Conservation (phyloP, 1,140 invertebrate species). For the Atta texana region DNA sequence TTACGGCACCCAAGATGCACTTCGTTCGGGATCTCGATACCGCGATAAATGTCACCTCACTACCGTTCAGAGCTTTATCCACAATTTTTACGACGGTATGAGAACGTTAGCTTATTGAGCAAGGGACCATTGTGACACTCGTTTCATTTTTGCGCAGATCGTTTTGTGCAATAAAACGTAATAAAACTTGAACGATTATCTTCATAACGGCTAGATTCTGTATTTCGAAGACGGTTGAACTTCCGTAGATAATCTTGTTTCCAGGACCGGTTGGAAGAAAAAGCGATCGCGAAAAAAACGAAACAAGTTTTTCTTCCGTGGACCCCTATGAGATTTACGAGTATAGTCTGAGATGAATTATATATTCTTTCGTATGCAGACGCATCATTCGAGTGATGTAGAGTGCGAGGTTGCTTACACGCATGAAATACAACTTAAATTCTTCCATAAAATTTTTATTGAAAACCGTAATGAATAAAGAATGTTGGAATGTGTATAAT, state of each 20-base stretch:
- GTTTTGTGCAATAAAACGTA: not conserved
- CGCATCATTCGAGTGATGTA: not conserved
- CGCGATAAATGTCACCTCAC: not conserved
- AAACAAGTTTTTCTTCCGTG: slow-evolving; percentile 63
- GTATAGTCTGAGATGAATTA: slow-evolving; percentile 21
- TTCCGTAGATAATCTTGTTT: slow-evolving; percentile 19
- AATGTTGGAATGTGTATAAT: not conserved
- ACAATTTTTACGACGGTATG: slow-evolving; percentile 21
- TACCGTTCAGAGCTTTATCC: slow-evolving; percentile 15
- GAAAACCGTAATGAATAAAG: not conserved
- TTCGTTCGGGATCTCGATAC: slow-evolving; percentile 45
- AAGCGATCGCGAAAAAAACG: slow-evolving; percentile 1
- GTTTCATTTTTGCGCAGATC: not conserved
- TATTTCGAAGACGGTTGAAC: slow-evolving; percentile 53
- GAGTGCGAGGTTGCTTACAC: not conserved
- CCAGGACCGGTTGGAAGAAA: slow-evolving; percentile 2
- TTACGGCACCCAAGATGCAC: slow-evolving; percentile 65
- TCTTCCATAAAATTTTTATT: not conserved
- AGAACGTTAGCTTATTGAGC: slow-evolving; percentile 22
- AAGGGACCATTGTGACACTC: not conserved
- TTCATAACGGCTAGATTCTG: not conserved
- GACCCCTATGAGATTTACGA: slow-evolving; percentile 66
- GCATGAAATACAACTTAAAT: not conserved
- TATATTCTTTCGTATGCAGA: slow-evolving; percentile 19
- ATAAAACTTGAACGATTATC: not conserved